A percentile compares a stretch with the other conserved stretches of the same genome.
phyloP scores from a whole-genome alignment of 2,797 vertebrate species.

The Sebastes aleutianus region DNA sequence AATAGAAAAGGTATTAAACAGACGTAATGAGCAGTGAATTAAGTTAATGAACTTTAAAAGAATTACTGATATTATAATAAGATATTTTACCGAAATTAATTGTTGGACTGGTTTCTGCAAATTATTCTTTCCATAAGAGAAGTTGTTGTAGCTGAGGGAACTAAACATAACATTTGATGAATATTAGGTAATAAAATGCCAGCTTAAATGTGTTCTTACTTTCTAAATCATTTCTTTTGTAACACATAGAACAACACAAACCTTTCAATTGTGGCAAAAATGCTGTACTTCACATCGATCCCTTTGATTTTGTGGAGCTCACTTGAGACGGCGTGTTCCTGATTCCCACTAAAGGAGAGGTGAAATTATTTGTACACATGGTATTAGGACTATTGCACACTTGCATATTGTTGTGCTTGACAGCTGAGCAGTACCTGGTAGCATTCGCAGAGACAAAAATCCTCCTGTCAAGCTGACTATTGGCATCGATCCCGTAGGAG shows the following conservation, averaged over 20 bases:
- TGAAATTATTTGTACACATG: neutral
- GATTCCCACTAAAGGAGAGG: constrained; percentile 76
- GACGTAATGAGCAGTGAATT: neutral
- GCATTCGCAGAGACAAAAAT: constrained; percentile 80
- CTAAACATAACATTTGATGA: constrained; percentile 52
- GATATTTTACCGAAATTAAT: constrained; percentile 76
- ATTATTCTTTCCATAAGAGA: constrained; percentile 71
- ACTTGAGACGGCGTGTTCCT: constrained; percentile 30
- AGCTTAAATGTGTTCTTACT: neutral
- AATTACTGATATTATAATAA: neutral
- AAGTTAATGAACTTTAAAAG: neutral
- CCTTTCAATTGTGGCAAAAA: constrained; percentile 78
- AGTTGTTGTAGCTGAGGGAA: constrained; percentile 83
- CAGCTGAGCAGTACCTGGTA: constrained; percentile 76
- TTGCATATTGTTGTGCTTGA: neutral
- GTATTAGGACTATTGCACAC: neutral
- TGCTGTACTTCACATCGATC: constrained; percentile 84
- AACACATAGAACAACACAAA: constrained; percentile 31
- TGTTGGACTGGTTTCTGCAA: constrained; percentile 74
- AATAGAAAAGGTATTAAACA: neutral
- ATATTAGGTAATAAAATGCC: neutral
- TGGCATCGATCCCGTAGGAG: constrained; percentile 79
- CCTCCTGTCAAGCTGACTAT: constrained; percentile 64
- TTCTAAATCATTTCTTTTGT: neutral
- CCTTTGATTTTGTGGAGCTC: constrained; percentile 48